Evolutionary conservation across 2,888 invertebrate species (phyloP).

Genomic region (Drosophila dives): DNA sequence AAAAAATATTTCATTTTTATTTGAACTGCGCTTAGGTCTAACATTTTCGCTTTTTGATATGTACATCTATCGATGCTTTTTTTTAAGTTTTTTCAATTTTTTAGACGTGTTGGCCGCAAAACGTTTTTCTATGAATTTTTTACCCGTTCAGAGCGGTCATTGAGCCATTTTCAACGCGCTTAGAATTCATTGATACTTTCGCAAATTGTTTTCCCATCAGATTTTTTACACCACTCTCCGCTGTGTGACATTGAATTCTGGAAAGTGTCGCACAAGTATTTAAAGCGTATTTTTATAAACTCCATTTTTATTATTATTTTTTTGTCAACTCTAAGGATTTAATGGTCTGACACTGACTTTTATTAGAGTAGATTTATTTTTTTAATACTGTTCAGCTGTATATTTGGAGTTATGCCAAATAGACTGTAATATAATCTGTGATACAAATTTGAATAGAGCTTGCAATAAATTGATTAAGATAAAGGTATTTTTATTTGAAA

Average conservation of each 20-base stretch:
- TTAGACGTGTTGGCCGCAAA: conserved; percentile 59
- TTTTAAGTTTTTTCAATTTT: conserved; percentile 36
- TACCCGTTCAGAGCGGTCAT: conserved; percentile 69
- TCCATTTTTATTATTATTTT: background rate
- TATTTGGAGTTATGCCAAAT: too few relatives aligned
- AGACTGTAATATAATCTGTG: background rate
- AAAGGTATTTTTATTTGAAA: background rate
- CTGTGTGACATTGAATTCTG: conserved; percentile 60
- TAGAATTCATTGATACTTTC: conserved; percentile 78
- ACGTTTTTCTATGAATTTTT: conserved; percentile 75
- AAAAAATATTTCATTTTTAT: conserved; percentile 22
- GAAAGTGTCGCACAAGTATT: conserved; percentile 10
- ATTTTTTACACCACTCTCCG: conserved; percentile 27
- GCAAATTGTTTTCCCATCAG: conserved; percentile 58
- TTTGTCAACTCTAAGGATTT: background rate
- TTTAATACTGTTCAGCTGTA: background rate
- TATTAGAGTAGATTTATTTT: background rate
- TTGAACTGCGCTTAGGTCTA: conserved; percentile 36
- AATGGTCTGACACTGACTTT: background rate
- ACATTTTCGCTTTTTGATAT: conserved; percentile 59
- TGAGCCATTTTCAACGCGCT: conserved; percentile 72
- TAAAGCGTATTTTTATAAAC: conserved; percentile 10
- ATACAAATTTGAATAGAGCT: background rate
- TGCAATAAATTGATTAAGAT: background rate
- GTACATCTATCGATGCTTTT: conserved; percentile 17